These are phyloP conservation scores for Rhinophrynus dorsalis DNA, from an alignment of 2,797 vertebrate genomes.

Conservation along the genomic window DNA sequence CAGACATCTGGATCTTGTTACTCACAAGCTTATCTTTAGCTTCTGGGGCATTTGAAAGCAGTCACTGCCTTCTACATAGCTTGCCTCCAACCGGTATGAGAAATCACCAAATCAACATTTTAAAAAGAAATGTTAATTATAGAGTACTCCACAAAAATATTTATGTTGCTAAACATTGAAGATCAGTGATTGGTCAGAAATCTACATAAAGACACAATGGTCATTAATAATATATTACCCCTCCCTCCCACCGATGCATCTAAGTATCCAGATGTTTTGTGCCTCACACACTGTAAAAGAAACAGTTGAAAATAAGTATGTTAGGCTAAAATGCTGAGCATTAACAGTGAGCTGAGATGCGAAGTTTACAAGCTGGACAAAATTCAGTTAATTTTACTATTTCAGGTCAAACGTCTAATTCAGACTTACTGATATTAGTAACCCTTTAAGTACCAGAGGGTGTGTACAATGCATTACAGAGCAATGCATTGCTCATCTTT, in stretches of 20 bases:
- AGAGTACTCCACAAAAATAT: not conserved
- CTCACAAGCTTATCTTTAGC: constrained; percentile 63
- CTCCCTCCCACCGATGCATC: no score
- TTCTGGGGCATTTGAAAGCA: constrained; percentile 67
- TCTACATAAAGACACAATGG: constrained; percentile 25
- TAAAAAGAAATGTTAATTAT: constrained; percentile 31
- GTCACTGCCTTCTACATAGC: constrained; percentile 55
- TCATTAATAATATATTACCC: constrained; percentile 42
- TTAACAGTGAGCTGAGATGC: not conserved
- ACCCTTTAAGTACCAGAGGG: no score
- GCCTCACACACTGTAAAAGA: constrained; percentile 1
- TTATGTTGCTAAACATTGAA: constrained; percentile 7
- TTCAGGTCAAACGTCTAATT: not conserved
- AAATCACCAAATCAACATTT: constrained; percentile 58
- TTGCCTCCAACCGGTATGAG: constrained; percentile 57
- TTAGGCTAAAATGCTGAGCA: no score
- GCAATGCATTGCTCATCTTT: not conserved
- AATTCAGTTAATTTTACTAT: constrained; percentile 1
- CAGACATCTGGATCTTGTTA: constrained; percentile 72
- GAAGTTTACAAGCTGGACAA: constrained; percentile 6
- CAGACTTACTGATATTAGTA: no score
- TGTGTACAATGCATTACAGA: no score
- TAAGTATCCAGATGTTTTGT: constrained; percentile 14
- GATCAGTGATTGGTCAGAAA: constrained; percentile 18
- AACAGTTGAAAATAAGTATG: not conserved